phyloP scores from a whole-genome alignment of 2,797 vertebrate genomes.

The Acomys russatus region DNA sequence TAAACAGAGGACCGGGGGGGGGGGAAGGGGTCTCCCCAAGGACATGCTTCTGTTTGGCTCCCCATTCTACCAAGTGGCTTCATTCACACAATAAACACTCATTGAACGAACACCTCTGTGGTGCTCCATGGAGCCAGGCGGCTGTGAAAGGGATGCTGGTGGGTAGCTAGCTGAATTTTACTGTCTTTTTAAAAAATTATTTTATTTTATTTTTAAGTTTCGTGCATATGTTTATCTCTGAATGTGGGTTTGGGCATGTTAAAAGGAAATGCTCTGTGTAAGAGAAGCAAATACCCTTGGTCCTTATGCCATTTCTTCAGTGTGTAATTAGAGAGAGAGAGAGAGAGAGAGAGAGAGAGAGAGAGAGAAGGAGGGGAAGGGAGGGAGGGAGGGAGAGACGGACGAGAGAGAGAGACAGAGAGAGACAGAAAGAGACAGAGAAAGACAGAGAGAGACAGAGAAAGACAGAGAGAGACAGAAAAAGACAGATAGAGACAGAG shows the following conservation, averaged over 20 bases:
- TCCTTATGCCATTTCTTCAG: background rate
- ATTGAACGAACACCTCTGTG: background rate
- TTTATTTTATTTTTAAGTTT: background rate
- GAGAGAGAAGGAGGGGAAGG: too few relatives aligned
- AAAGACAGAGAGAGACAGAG: too few relatives aligned
- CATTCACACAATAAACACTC: slow-evolving; percentile 8
- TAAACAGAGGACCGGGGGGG: background rate
- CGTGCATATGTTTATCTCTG: background rate
- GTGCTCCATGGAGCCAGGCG: background rate
- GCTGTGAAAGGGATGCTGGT: background rate
- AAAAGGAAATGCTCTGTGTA: background rate
- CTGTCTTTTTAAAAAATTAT: background rate
- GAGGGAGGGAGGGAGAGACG: too few relatives aligned
- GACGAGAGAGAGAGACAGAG: too few relatives aligned
- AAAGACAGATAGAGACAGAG: too few relatives aligned
- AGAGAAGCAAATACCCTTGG: too few relatives aligned
- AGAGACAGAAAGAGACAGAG: too few relatives aligned
- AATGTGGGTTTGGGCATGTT: background rate
- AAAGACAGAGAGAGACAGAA: too few relatives aligned
- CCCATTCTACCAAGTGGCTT: background rate
- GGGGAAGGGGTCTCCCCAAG: background rate
- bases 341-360: too few relatives aligned
- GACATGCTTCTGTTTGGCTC: slow-evolving; percentile 1
- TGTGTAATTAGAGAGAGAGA: too few relatives aligned
- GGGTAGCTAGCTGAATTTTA: background rate